Conservation (phyloP, 2,113 vertebrate species). For the Piliocolobus tephrosceles region DNA sequence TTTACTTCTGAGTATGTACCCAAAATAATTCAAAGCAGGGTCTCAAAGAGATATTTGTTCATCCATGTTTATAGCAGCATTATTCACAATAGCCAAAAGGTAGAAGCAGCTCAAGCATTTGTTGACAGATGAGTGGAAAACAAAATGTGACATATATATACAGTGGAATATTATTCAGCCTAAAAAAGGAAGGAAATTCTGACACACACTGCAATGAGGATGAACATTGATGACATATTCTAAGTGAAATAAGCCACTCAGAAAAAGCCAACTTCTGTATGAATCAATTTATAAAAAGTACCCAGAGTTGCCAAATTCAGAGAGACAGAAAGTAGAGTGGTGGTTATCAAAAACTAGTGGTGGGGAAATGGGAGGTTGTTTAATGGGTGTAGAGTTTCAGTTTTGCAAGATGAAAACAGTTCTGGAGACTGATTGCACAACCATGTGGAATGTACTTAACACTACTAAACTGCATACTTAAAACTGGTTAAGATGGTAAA, state of each 20-base stretch:
- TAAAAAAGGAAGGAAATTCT: background rate
- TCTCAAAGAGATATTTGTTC: background rate
- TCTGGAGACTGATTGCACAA: background rate
- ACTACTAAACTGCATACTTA: background rate
- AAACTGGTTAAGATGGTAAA: background rate
- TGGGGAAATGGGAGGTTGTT: background rate
- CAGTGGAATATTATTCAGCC: slow-evolving; percentile 2
- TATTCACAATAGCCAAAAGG: background rate
- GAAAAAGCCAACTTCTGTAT: background rate
- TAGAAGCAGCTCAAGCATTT: background rate
- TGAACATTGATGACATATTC: background rate
- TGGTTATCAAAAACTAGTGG: background rate
- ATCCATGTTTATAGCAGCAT: background rate
- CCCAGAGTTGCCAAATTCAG: background rate
- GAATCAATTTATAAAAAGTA: background rate
- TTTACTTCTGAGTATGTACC: background rate
- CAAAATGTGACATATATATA: background rate
- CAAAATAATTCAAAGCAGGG: background rate
- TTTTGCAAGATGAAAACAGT: background rate
- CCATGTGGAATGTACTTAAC: background rate
- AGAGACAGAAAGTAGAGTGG: background rate
- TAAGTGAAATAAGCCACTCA: background rate
- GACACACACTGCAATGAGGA: background rate
- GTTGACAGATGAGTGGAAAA: background rate
- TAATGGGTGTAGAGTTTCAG: background rate